Base-by-base conservation (phyloP, 2,888 invertebrate genomes). In the Lasioglossum calceatum region DNA sequence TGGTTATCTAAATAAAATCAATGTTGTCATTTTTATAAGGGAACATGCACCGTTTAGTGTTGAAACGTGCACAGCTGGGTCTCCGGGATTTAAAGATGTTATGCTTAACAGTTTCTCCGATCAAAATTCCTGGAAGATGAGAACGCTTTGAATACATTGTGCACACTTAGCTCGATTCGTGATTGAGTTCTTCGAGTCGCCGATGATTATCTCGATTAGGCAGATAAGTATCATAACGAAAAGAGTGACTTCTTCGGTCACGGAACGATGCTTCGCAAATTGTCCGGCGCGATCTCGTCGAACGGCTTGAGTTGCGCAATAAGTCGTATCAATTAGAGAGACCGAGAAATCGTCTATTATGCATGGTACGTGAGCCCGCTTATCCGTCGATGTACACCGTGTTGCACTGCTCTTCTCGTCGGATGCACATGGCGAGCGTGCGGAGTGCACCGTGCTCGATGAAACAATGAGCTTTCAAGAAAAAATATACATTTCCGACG, bases 281-380 rank as follows among this genome's bases (percentile, higher is more conserved):
- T 70, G 70, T 70, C 39, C 70, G 70, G 42, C 39, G 39, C 70
- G 39, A 70, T 70, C 73, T 10, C 50, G 39, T 73, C 71, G 81
- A 71, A 72, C 32, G 67, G 82, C 44, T 36, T 36, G 54, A 36
- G 74, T 83, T 76, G 73, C 81, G 83, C 47, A 76, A 83, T 81
- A 81, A 83, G 81, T 76, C 77, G 7, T 77, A 77, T 71, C 77
- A 82, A 84, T 78, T 84, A 82, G 82, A 78, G 67, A 39, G 44
- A 36, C 70, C 84, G 44, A 64, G 73, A 77, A 74, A 77, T 54
- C 70, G 73, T 39, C 73, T 61, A 61, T 75, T 61, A 50, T 70
- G 67, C 67, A 39, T 47, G 73, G 58, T 61, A 32, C 39, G 23
- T 32, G 47, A 19, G 77, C 74, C 44, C 74, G 47, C 27, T 70